Base-by-base conservation (phyloP, 30 jellyfish, hydroid and myxozoan genomes). In the Turritopsis dohrnii region DNA sequence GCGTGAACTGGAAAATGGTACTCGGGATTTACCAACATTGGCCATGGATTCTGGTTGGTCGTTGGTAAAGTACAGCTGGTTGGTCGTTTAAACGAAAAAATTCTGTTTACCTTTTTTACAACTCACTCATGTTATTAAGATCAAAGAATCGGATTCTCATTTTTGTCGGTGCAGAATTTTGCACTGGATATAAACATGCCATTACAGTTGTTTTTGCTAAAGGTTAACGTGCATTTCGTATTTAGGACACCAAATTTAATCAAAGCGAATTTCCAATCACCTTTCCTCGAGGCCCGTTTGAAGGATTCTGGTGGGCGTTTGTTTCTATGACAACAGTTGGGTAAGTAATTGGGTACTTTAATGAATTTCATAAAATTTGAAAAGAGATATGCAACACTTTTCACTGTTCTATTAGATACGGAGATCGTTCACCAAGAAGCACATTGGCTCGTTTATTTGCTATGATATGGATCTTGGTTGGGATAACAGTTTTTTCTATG, bases 301-400 rank as follows among this genome's bases (percentile, higher is more conserved):
- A 89, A 75, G 96, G 96, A 24, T 89, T 85, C 52, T 89, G 96
- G 96, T 89, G 96, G 96, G 96, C 96, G 22, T 89, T 89, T 84
- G 93, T 89, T 52, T 89, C 96, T 84, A 89, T 89, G 96, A 89
- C 96, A 29, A 89, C 96, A 22, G 96, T 89, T 21, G 96, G 96
- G 96, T 89, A 73, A 84, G 96, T 72, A 7, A 41, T 41, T 13
- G 13, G n/a, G 60, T 41, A 41, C 13, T 41, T 13, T 41, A 13
- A 13, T 41, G 5, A 13, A 41, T 41, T 41, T 41, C 5, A 41
- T 13, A 13, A 13, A 13, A 41, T 13, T 3, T 3, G 5, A 41
- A 3, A 41, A 41, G 60, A 13, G 60, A 41, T 13, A 41, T 5
- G 9, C 5, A 3, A 13, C 5, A 41, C 60, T 5, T 41, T 41